Base-by-base conservation (phyloP, 2,797 vertebrate genomes). In the Phataginus tricuspis region DNA sequence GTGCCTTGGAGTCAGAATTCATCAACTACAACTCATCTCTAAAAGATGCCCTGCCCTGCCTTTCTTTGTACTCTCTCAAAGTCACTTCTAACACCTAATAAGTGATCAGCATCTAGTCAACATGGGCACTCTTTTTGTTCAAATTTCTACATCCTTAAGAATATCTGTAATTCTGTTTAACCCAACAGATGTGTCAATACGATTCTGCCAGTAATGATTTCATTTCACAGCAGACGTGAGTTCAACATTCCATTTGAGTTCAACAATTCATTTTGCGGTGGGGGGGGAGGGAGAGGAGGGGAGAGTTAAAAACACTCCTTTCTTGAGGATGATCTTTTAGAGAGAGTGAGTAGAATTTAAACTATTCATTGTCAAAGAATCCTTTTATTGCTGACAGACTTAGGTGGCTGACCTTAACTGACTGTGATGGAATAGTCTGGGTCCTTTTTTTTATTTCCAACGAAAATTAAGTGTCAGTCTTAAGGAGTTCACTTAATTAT, bases 131-230 rank as follows among this genome's bases (percentile, higher is more conserved):
- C 11, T 51, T 57, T 93, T 45, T 64, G 55, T 92, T 92, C 61
- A 61, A 71, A 89, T 64, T 87, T 75, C 78, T 53, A 85, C n/a
- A 39, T 45, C 63, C 77, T 85, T n/a, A 59, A 90, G 15, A 86
- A 34, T 23, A 31, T 90, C 77, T 77, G 19, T 53, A 91, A 88
- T 89, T 86, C 79, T 94, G 51, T 69, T 12, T 82, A 25, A 61
- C 51, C 64, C 6, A 51, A 84, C 29, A 96, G 84, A 92, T 77
- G 59, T 95, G 19, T 63, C 63, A 92, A 92, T n/a, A 45, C 4
- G 53, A 90, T 77, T 88, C 92, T 94, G 55, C 74, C 82, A n/a
- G 34, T 21, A 74, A 75, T 57, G 77, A 96, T 39, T 92, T 84
- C 90, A 79, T 57, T 71, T 49, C 68, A 61, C 18, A n/a, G 64